These are phyloP conservation scores for Furcifer pardalis DNA, from an alignment of 2,797 vertebrate species.

Conservation along the genomic window DNA sequence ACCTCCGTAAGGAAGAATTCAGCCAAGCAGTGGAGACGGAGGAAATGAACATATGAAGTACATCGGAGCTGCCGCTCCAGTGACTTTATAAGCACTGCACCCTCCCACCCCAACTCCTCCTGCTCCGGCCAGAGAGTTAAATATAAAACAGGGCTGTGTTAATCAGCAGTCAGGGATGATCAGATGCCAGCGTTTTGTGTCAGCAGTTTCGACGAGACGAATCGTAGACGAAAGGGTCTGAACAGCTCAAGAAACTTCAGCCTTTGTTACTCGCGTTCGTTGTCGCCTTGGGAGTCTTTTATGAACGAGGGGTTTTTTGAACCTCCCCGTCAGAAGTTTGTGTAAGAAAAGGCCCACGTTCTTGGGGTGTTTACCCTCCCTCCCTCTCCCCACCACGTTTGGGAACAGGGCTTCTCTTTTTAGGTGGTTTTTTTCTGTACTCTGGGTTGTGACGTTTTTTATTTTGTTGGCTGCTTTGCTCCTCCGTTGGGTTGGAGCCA, in stretches of 20 bases:
- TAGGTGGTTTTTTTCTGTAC: constrained; percentile 2
- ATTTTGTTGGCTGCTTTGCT: rapidly evolving
- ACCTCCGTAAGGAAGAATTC: constrained; percentile 45
- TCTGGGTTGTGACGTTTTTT: constrained; percentile 41
- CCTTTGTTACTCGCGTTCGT: constrained; percentile 59
- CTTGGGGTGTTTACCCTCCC: neutral
- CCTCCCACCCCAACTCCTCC: constrained; percentile 63
- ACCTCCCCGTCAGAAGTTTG: constrained; percentile 40
- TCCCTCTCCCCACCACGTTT: neutral
- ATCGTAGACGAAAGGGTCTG: constrained; percentile 35
- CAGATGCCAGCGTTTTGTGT: constrained; percentile 71
- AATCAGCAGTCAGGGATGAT: constrained; percentile 75
- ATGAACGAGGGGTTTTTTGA: constrained; percentile 51
- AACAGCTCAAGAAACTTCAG: constrained; percentile 56
- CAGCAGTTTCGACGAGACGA: constrained; percentile 69
- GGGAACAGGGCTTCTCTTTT: neutral
- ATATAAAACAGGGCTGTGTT: constrained; percentile 82
- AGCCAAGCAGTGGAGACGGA: constrained; percentile 40
- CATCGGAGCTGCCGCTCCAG: constrained; percentile 37
- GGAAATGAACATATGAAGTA: constrained; percentile 44
- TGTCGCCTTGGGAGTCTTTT: constrained; percentile 17
- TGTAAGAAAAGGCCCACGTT: constrained; percentile 41
- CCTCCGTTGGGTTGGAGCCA: neutral
- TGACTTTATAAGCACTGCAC: constrained; percentile 65
- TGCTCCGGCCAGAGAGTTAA: constrained; percentile 78